A percentile compares a stretch with the other conserved stretches of the same genome.
phyloP scores from a whole-genome alignment of 2,113 vertebrate species.

The Notarius quadriscutis region DNA sequence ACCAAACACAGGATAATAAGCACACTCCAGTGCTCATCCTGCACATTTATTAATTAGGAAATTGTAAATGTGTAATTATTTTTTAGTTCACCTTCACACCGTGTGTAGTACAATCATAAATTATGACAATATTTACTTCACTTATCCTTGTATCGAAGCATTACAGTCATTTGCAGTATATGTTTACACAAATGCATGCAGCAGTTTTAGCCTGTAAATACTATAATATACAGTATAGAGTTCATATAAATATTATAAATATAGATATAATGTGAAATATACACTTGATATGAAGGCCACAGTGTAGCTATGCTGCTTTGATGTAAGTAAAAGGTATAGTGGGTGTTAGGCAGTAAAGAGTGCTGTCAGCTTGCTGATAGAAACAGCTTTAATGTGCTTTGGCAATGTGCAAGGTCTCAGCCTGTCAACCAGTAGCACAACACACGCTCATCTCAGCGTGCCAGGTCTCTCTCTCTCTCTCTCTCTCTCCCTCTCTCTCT shows the following conservation, averaged over 20 bases:
- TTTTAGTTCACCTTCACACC: neutral
- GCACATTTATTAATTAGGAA: neutral
- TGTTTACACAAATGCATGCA: neutral
- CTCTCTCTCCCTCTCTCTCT: constrained; percentile 33
- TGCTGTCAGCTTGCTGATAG: constrained; percentile 44
- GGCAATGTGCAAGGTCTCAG: constrained; percentile 52
- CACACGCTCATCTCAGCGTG: constrained; percentile 48
- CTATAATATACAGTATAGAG: neutral
- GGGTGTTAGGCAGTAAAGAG: constrained; percentile 46
- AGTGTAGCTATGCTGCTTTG: constrained; percentile 13
- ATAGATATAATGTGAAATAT: neutral
- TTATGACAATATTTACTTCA: neutral
- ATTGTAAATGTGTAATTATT: neutral
- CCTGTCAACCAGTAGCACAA: constrained; percentile 53
- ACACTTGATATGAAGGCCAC: neutral
- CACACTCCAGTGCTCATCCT: neutral
- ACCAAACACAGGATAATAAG: neutral
- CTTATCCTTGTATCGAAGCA: neutral
- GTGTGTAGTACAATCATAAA: neutral
- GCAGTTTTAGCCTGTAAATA: neutral
- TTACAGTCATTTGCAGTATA: neutral
- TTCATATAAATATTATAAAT: neutral
- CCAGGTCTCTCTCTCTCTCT: constrained; percentile 41
- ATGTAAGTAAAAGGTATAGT: constrained; percentile 28
- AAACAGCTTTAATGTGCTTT: constrained; percentile 53